Percentiles rank a stretch among this genome's conserved stretches.
These are phyloP conservation scores for Mesorhabditis belari DNA, from an alignment of 2,888 invertebrate genomes.

Conservation along the genomic window DNA sequence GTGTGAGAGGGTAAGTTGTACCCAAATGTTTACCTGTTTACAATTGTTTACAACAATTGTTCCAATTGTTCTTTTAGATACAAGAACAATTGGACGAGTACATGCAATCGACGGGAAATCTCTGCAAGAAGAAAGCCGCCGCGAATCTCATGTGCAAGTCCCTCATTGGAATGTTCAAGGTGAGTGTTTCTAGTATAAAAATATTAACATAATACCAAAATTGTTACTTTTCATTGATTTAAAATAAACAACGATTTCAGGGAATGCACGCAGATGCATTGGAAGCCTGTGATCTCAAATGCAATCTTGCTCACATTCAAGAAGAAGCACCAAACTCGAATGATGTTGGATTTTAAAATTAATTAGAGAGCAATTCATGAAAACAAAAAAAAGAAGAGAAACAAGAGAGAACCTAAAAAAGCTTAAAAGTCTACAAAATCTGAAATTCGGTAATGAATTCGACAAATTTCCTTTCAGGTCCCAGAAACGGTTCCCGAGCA, in stretches of 20 bases:
- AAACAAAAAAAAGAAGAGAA: too few species aligned
- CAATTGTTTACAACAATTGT: neutral
- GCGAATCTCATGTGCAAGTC: slow-evolving; percentile 49
- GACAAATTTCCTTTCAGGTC: too few species aligned
- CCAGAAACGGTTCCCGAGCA: too few species aligned
- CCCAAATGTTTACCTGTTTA: neutral
- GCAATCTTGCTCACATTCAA: too few species aligned
- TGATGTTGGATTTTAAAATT: too few species aligned
- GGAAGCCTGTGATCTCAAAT: slow-evolving; percentile 38
- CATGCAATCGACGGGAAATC: slow-evolving; percentile 42
- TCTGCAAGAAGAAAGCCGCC: slow-evolving; percentile 46
- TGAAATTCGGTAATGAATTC: too few species aligned
- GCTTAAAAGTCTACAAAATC: too few species aligned
- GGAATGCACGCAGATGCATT: slow-evolving; percentile 50
- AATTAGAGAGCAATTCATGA: too few species aligned
- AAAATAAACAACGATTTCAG: slow-evolving; percentile 13
- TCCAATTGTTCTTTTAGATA: slow-evolving; percentile 6
- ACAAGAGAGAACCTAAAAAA: too few species aligned
- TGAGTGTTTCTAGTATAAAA: too few species aligned
- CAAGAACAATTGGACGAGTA: slow-evolving; percentile 45
- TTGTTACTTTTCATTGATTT: neutral
- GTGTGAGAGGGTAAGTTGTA: slow-evolving; percentile 23
- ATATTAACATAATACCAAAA: neutral
- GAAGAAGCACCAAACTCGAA: too few species aligned
- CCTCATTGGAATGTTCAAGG: slow-evolving; percentile 47